Conservation (phyloP, 2,888 invertebrate genomes). For the Volucella zonaria region DNA sequence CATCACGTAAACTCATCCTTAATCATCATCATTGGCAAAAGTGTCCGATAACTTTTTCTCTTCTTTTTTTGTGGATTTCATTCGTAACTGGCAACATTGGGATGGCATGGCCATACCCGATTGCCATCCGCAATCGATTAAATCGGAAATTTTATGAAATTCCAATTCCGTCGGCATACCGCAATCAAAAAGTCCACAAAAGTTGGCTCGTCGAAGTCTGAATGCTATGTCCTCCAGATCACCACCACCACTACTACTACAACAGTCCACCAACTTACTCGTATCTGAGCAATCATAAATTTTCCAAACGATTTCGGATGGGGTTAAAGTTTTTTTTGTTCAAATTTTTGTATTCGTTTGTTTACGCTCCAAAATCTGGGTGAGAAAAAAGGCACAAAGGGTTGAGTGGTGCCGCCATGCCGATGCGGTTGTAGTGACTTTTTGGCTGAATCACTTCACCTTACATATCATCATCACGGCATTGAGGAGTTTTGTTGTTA, state of each 20-base stretch:
- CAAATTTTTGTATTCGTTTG: background rate
- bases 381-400: conserved; percentile 22
- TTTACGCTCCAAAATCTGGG: conserved; percentile 19
- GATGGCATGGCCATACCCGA: conserved; percentile 6
- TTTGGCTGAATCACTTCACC: conserved; percentile 50
- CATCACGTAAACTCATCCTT: conserved; percentile 60
- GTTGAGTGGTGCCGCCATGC: conserved; percentile 7
- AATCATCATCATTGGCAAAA: conserved; percentile 48
- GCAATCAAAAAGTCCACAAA: conserved; percentile 66
- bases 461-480: conserved; percentile 45
- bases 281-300: conserved; percentile 69
- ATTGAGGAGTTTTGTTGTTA: conserved; percentile 46
- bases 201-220: conserved; percentile 40
- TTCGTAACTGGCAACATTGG: background rate
- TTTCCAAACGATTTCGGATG: conserved; percentile 66
- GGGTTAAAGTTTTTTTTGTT: conserved; percentile 59
- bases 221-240: too few relatives aligned
- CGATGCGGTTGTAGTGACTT: background rate
- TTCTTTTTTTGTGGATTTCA: background rate
- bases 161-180: conserved; percentile 53
- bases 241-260: background rate
- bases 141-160: conserved; percentile 63
- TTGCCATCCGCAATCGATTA: conserved; percentile 58
- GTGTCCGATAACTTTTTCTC: conserved; percentile 48
- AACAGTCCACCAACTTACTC: conserved; percentile 55